Evolutionary conservation across 1,140 invertebrate species (phyloP), one percentile per base, ranked within the genome.

Genomic region (Drosophila virilis): DNA sequence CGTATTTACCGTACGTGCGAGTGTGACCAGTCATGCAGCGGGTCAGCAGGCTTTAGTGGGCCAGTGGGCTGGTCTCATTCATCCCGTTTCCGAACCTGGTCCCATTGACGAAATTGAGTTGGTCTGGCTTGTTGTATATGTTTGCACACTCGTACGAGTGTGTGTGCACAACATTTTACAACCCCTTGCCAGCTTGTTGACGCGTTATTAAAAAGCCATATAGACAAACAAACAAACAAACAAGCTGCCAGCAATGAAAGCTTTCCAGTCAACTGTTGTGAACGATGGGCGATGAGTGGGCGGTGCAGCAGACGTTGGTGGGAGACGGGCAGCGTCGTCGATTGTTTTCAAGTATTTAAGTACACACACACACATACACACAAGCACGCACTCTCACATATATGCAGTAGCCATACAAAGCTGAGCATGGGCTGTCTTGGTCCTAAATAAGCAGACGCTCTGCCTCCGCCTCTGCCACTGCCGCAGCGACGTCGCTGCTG

Each of bases 141-240:
- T 73, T 67, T 73, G 59, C 68, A 50, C 58, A 69, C 32, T 58
- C 28, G 51, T 64, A 17, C 1, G 6, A 15, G 64, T 57, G 66
- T 60, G 66, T 67, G 59, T 73, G 59, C 80, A 55, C 48, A 73
- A 50, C 80, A 70, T 78, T 76, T 76, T 88, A 67, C 83, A 75
- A 79, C 77, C 80, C 82, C 83, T 69, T 72, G 70, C 58, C 37
- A 70, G 77, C 48, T 72, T 73, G 78, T 83, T 77, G 80, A 77
- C 54, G 71, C 64, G 79, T 86, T 80, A 86, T 89, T 86, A 86
- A 86, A 86, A 83, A 74, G 83, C 79, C 79, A 86, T 86, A 86
- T 88, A 88, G 78, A 79, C 73, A 86, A 86, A 22, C 22, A 17
- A 17, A 22, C 22, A 17, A 17, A 17, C 17, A 22, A 22, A 86